Evolutionary conservation across 2,888 invertebrate genomes (phyloP), one percentile per base, ranked within the genome.

Genomic region (Ctenicera cuprea): DNA sequence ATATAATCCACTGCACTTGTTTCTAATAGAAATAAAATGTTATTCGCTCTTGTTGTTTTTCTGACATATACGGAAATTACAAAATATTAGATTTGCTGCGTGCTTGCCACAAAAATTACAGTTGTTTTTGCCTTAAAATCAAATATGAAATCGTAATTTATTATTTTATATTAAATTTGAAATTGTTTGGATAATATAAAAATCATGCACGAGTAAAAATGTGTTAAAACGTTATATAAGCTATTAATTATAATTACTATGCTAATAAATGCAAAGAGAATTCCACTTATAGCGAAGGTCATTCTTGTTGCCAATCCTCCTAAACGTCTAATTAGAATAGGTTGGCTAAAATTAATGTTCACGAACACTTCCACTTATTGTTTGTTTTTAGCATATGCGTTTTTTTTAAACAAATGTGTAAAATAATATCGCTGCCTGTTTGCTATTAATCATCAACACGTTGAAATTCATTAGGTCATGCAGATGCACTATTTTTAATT

Each of bases 191-290:
- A 12, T 45, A 45, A 8, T 7, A 48, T 0, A 18, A 48, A 48
- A 48, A 48, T 8, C 16, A 9, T 16, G 26, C 16, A 30, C 12
- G 12, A 22, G 12, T n/a, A 59, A 59, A 59, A 59, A 59, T n/a
- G 59, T 59, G 81, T 80, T 82, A 82, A 82, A 77, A 76, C 77
- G 75, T 83, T 83, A 83, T 82, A 83, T 83, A 82, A 84, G 81
- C 82, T 79, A 83, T 83, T 83, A 82, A 82, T 83, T 83, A 83
- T 77, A 76, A 77, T 54, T 61, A 65, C 33, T 20, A 71, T 78
- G 82, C 80, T 83, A 83, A 83, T 82, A 74, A 76, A 80, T 81
- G 83, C 78, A 79, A 83, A 83, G 81, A 78, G 81, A 80, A 80
- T 80, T 82, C 82, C 81, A 82, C 83, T 83, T 82, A 78, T 76